phyloP scores from a whole-genome alignment of 1,140 invertebrate genomes.

The Drosophila persimilis region DNA sequence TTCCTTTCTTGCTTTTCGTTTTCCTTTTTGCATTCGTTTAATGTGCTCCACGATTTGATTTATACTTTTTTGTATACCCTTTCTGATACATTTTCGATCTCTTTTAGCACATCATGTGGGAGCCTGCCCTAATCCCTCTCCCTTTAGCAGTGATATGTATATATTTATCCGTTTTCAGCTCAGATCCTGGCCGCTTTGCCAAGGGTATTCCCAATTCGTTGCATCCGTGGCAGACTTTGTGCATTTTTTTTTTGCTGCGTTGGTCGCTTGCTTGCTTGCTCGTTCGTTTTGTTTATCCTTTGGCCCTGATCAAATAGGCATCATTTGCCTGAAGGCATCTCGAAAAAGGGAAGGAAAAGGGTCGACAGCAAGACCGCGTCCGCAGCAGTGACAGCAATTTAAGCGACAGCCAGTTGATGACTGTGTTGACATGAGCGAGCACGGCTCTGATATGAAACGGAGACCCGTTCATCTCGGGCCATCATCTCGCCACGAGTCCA shows the following conservation, averaged over 20 bases:
- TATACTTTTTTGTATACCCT: constrained; percentile 11
- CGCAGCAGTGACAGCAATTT: constrained; percentile 68
- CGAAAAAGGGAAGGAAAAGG: constrained; percentile 50
- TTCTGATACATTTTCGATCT: not conserved
- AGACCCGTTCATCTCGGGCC: constrained; percentile 43
- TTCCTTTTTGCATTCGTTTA: constrained; percentile 16
- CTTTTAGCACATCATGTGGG: too few relatives aligned
- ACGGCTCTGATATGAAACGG: constrained; percentile 25
- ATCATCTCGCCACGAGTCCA: constrained; percentile 9
- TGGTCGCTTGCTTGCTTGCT: constrained; percentile 20
- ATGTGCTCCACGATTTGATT: constrained; percentile 25
- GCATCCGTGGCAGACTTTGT: not conserved
- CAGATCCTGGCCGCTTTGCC: too few relatives aligned
- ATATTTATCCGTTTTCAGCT: too few relatives aligned
- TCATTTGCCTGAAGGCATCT: constrained; percentile 71
- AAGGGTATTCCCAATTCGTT: not conserved
- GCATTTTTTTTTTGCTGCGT: constrained; percentile 30
- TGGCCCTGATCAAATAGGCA: constrained; percentile 78
- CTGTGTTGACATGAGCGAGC: constrained; percentile 67
- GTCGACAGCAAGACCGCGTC: constrained; percentile 41
- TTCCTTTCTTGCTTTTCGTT: constrained; percentile 11
- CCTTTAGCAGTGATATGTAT: too few relatives aligned
- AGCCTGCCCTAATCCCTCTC: too few relatives aligned
- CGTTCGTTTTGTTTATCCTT: constrained; percentile 70
- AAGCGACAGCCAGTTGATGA: constrained; percentile 76